Percentiles rank a stretch among this genome's conserved stretches.
These are phyloP conservation scores for Arizona elegans DNA, from an alignment of 2,113 vertebrate genomes.

Conservation along the genomic window DNA sequence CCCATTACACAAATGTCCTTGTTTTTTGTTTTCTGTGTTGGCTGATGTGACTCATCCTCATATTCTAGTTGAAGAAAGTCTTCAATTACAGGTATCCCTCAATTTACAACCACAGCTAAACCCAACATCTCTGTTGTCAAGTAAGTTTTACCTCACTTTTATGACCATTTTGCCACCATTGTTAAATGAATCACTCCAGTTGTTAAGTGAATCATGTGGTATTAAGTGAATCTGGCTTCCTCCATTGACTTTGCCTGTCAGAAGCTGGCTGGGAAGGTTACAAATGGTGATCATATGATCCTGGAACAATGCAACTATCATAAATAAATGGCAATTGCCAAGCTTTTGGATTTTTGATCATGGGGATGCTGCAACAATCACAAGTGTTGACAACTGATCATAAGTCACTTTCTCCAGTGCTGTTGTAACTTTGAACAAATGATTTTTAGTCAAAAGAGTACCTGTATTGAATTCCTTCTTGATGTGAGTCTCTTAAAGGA, in stretches of 20 bases:
- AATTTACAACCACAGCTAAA: background rate
- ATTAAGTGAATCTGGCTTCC: background rate
- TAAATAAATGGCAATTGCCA: background rate
- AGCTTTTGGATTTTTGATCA: background rate
- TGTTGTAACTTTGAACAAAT: background rate
- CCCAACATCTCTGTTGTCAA: background rate
- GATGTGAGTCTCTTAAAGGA: background rate
- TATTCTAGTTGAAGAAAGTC: background rate
- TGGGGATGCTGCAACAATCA: background rate
- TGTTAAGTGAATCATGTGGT: background rate
- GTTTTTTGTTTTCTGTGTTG: background rate
- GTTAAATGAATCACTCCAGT: background rate
- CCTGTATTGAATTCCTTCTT: background rate
- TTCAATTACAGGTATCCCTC: background rate
- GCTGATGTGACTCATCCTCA: background rate
- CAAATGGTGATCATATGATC: background rate
- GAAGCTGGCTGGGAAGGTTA: background rate
- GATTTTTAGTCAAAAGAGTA: background rate
- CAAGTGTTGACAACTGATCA: background rate
- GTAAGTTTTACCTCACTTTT: background rate
- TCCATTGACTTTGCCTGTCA: background rate
- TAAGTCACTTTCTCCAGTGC: background rate
- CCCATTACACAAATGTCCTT: background rate
- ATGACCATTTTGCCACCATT: background rate
- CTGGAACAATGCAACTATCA: background rate